Base-by-base conservation (phyloP, 2,888 invertebrate species). In the Imbricaverruca yamaguchii region DNA sequence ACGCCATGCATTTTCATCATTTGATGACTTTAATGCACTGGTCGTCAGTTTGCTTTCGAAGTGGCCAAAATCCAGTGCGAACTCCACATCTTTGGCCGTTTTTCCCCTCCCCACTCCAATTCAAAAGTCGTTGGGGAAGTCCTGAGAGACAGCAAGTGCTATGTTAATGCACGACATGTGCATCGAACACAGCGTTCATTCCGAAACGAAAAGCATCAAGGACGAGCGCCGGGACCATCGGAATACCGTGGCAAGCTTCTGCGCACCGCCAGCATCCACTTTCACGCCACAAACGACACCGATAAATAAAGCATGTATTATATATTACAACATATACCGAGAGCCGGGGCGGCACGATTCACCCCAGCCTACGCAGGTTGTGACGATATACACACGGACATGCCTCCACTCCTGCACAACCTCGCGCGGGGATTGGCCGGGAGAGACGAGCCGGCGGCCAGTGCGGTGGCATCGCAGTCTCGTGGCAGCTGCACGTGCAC, bases 281-380 rank as follows among this genome's bases (percentile, higher is more conserved):
- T 7, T 7, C 61, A 18, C 61, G 61, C 61, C 61, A 18, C 18
- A 15, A 18, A 18, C 15, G 61, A 7, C 61, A 18, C 15, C 39
- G 39, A 67, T 67, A 67, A 67, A 67, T 67, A 67, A 67, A 67
- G 67, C 67, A 67, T 67, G 25, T 67, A 67, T 67, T 67, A 67
- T 23, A 23, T 23, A 23, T 67, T 23, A 67, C 23, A 67, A 67
- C 67, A 67, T 67, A 67, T 67, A 67, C 67, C n/a, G 67, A 23
- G 23, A 25, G 67, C 11, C 23, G 15, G 15, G n/a, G 39, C n/a
- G 63, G 21, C 18, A n/a, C 63, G 9, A 7, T 63, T 21, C n/a
- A n/a, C n/a, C n/a, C n/a, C n/a, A 63, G n/a, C 63, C n/a, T 9
- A 9, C n/a, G n/a, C 10, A n/a, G n/a, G 21, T 1, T n/a, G 63